Conservation (phyloP, 1,140 invertebrate species). For the Metaphire vulgaris region DNA sequence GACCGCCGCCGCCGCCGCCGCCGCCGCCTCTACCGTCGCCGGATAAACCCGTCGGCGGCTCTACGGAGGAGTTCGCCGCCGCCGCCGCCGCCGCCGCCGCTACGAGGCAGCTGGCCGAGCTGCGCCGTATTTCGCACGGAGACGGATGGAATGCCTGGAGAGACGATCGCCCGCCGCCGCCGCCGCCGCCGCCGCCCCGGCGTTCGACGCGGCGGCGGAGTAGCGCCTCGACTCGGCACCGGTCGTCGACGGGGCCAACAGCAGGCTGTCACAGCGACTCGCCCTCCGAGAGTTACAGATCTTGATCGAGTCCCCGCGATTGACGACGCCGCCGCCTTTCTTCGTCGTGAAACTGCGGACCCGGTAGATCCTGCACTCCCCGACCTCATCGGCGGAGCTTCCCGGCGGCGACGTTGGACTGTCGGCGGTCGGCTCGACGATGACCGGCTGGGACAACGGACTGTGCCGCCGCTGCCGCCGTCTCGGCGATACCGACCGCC, state of each 20-base stretch:
- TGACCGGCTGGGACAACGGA: neutral
- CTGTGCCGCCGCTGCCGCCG: neutral
- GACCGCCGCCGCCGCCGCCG: too few relatives aligned
- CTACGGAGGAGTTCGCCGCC: neutral
- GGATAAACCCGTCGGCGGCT: too few relatives aligned
- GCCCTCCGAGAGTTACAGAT: slow-evolving; percentile 35
- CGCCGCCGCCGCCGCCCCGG: too few relatives aligned
- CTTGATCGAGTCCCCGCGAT: slow-evolving; percentile 78
- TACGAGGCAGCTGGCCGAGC: neutral
- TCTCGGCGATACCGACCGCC: neutral
- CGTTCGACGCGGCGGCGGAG: neutral
- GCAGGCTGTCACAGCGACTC: neutral
- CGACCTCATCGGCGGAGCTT: neutral
- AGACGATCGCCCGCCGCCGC: neutral
- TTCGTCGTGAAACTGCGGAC: slow-evolving; percentile 81
- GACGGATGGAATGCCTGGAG: neutral
- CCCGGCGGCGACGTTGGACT: neutral
- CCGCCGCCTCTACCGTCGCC: too few relatives aligned
- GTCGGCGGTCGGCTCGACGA: neutral
- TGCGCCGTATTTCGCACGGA: neutral
- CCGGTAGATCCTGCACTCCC: slow-evolving; percentile 60
- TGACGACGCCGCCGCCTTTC: slow-evolving; percentile 74
- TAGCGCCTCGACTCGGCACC: neutral
- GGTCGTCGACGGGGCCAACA: neutral
- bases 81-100: too few relatives aligned